A percentile compares a stretch with the other conserved stretches of the same genome.
Evolutionary conservation across 2,888 invertebrate species (phyloP).

Genomic region (Sthenelais limicola): DNA sequence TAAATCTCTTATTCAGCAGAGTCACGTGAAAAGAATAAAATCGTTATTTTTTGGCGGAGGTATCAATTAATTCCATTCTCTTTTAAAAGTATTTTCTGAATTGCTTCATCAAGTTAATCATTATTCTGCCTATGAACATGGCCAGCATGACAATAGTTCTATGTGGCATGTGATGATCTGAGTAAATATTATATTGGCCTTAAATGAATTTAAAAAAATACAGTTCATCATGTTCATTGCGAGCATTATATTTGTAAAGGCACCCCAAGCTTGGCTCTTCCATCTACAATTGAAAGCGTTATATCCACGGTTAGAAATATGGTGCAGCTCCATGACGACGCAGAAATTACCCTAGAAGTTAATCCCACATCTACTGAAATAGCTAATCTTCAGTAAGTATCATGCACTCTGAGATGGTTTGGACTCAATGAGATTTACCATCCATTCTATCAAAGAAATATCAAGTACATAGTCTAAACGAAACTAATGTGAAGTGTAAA

Average conservation of each 20-base stretch:
- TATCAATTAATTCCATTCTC: conserved; percentile 45
- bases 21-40: conserved; percentile 55
- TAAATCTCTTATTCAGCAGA: conserved; percentile 54
- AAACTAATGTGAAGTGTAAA: too few relatives aligned
- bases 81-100: not conserved
- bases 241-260: too few relatives aligned
- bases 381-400: conserved; percentile 56
- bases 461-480: too few relatives aligned
- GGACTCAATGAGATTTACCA: too few relatives aligned
- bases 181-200: too few relatives aligned
- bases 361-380: conserved; percentile 63
- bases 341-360: conserved; percentile 66
- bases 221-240: too few relatives aligned
- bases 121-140: not conserved
- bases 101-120: not conserved
- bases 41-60: conserved; percentile 69
- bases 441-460: too few relatives aligned
- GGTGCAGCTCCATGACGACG: conserved; percentile 48
- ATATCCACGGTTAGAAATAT: conserved; percentile 52
- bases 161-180: too few relatives aligned
- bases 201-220: too few relatives aligned
- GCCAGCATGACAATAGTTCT: too few relatives aligned
- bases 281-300: conserved; percentile 56
- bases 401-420: too few relatives aligned
- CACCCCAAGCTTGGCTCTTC: conserved; percentile 65